Evolutionary conservation across 2,888 invertebrate species (phyloP), one percentile per base, ranked within the genome.

Genomic region (Tenodera sinensis): DNA sequence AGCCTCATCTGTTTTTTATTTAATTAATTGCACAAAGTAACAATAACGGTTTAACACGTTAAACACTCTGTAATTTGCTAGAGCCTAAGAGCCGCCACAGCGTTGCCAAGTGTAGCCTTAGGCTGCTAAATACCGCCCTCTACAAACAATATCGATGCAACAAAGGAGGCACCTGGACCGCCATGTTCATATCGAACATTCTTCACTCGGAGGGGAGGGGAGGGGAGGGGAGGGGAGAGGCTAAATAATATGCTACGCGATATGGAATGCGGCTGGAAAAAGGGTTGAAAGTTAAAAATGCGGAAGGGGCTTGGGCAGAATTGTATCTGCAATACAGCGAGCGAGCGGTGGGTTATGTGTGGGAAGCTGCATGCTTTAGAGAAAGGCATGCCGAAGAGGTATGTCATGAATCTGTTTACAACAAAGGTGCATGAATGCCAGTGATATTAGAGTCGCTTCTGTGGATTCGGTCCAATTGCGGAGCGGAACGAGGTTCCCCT

Each of bases 401-500:
- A 89, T 89, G 89, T 88, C 88, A 89, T 88, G 88, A 88, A 89
- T 89, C 88, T 89, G 89, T 89, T 88, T 85, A 87, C 85, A 89
- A 89, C 89, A 89, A 89, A 89, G 89, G 89, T 86, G 88, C 85
- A 83, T 83, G 88, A 89, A 89, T 89, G 83, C 89, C 89, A 88
- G 54, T 85, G 88, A 87, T 87, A 87, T 87, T 83, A 87, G 87
- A 87, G 87, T 27, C 34, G 87, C 82, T 87, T 87, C 34, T 25
- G 28, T 82, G 87, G 87, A 28, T n/a, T 86, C 28, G 83, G 83
- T 71, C 54, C 54, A 71, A 71, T 71, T 71, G 54, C 42, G 54
- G 6, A 71, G 54, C 15, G 54, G 20, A 71, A 25, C 25, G 20
- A 6, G 54, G 54, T 20, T 15, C 54, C 1, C 54, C 3, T 20